A percentile compares a stretch with the other conserved stretches of the same genome.
These are phyloP conservation scores for Noctua comes DNA, from an alignment of 2,888 invertebrate species.

Conservation along the genomic window DNA sequence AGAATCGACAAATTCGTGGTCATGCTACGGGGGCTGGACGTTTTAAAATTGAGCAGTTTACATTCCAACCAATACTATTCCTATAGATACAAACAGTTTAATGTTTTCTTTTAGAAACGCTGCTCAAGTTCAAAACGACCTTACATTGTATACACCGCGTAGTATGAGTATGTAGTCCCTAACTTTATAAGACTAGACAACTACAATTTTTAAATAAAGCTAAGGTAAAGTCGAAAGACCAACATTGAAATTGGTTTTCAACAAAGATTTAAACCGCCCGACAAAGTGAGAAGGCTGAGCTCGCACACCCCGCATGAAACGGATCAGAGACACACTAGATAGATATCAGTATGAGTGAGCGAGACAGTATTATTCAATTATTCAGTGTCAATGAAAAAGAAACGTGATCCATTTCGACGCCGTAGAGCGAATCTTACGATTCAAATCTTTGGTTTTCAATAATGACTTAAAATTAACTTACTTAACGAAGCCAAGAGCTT, in stretches of 20 bases:
- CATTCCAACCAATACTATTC: too few relatives aligned
- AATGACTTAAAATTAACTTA: constrained; percentile 52
- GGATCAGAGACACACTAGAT: background rate
- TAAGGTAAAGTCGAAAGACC: constrained; percentile 14
- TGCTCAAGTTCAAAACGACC: constrained; percentile 19
- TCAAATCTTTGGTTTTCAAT: background rate
- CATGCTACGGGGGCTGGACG: too few relatives aligned
- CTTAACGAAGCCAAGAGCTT: constrained; percentile 28
- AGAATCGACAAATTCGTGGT: too few relatives aligned
- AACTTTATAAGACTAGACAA: background rate
- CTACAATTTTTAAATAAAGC: constrained; percentile 20
- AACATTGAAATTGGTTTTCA: background rate
- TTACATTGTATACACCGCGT: background rate
- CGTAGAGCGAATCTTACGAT: background rate
- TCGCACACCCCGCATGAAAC: background rate
- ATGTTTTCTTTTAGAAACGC: background rate
- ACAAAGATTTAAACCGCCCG: constrained; percentile 4
- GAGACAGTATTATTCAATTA: background rate
- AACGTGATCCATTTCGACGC: background rate
- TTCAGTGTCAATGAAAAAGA: background rate
- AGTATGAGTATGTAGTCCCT: background rate
- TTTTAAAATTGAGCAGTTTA: constrained; percentile 17
- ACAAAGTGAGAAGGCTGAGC: background rate
- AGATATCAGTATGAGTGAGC: background rate
- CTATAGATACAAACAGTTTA: background rate